Evolutionary conservation across 1,140 invertebrate species (phyloP), one percentile per base, ranked within the genome.

Genomic region (Drosophila ironensis): DNA sequence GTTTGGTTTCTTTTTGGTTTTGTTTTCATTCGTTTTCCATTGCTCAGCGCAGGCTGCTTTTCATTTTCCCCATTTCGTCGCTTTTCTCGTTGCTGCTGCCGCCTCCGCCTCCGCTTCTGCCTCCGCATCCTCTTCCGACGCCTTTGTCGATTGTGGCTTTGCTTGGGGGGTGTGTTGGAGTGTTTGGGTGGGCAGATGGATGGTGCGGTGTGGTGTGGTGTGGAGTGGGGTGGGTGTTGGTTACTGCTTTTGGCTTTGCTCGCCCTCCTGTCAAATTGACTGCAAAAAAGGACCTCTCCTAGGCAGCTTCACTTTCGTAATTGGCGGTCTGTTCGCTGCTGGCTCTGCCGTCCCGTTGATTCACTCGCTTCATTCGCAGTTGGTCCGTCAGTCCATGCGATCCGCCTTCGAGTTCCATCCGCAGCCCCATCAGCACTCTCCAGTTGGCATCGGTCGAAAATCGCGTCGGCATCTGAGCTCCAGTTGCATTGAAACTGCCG

Each of bases 301-400:
- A 84, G 78, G 77, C 84, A 84, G 87, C 87, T 88, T 88, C 78
- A 88, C 87, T 88, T 88, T 88, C 76, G 72, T 88, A 88, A 88
- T 88, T 88, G 87, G 87, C 84, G 87, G 87, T 87, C 77, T 86
- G 84, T 67, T 81, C 67, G 68, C 68, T 63, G 68, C 68, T 63
- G 53, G 70, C 53, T 78, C 56, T 75, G 72, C 46, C 72, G 61
- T 67, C n/a, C 51, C 56, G 46, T 71, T 42, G 76, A 56, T 64
- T 50, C 73, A 59, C 38, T 38, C 40, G 60, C 72, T 56, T 71
- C 78, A 84, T 84, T 84, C 80, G 82, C 74, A 78, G 80, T 84
- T 84, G 78, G 78, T 84, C 78, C 78, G 73, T 78, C 78, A 84
- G 70, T 73, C 73, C 68, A 84, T 54, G 52, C 78, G 78, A 78